Conservation (phyloP, 2,797 vertebrate species). For the Typhlichthys eigenmanni region DNA sequence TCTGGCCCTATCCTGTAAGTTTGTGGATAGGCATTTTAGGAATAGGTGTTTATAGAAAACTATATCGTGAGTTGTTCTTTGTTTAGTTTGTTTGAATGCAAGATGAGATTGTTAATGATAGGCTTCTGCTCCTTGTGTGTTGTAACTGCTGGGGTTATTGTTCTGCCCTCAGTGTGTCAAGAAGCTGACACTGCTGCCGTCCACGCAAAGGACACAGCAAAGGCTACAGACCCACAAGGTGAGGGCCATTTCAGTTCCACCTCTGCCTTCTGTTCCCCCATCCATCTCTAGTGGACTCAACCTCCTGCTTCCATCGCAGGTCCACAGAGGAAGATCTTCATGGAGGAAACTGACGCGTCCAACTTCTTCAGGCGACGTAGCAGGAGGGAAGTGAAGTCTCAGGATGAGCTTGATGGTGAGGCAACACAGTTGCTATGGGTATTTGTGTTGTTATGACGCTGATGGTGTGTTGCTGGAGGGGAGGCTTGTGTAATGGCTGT, state of each 20-base stretch:
- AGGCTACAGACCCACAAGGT: slow-evolving; percentile 70
- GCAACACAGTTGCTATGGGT: slow-evolving; percentile 14
- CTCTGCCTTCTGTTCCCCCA: slow-evolving; percentile 2
- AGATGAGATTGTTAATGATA: slow-evolving; percentile 3
- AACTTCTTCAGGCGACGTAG: slow-evolving; percentile 82
- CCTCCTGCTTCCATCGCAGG: slow-evolving; percentile 56
- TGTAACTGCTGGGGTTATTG: slow-evolving; percentile 15
- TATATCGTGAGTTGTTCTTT: too few species aligned
- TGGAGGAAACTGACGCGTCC: slow-evolving; percentile 80
- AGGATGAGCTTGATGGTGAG: slow-evolving; percentile 83
- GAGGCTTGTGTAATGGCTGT: too few species aligned
- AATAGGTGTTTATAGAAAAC: background rate
- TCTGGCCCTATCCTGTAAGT: slow-evolving; percentile 81
- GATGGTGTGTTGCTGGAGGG: background rate
- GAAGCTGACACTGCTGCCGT: slow-evolving; percentile 70
- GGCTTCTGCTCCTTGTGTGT: slow-evolving; percentile 5
- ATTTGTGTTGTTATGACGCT: slow-evolving; percentile 16
- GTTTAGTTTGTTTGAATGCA: too few species aligned
- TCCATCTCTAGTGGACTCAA: slow-evolving; percentile 27
- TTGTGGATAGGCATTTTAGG: slow-evolving; percentile 1
- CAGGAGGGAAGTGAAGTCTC: slow-evolving; percentile 77
- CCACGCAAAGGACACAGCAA: slow-evolving; percentile 31
- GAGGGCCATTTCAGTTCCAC: slow-evolving; percentile 46
- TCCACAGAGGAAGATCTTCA: slow-evolving; percentile 77
- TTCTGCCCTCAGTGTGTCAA: slow-evolving; percentile 67